Evolutionary conservation across 2,888 invertebrate genomes (phyloP).

Genomic region (Caenorhabditis sp.): DNA sequence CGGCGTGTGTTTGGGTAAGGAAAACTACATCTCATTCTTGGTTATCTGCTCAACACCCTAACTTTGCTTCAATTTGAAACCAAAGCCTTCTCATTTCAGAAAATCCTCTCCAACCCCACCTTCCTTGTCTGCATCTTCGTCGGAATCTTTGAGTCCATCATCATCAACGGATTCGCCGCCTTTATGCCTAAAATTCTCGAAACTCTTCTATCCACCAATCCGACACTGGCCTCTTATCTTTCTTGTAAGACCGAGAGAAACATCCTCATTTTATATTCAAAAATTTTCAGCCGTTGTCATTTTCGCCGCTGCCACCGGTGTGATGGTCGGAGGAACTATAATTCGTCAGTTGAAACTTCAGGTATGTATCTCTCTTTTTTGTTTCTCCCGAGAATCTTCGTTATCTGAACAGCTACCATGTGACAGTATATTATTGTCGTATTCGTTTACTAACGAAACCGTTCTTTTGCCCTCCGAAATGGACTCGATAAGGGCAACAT

Average conservation of each 20-base stretch:
- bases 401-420: background rate
- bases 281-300: constrained; percentile 80
- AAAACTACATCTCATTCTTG: no score
- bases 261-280: background rate
- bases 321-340: constrained; percentile 81
- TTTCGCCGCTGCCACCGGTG: constrained; percentile 82
- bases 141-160: constrained; percentile 82
- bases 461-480: background rate
- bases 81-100: constrained; percentile 58
- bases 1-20: constrained; percentile 74
- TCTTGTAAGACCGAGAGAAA: constrained; percentile 74
- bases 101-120: constrained; percentile 81
- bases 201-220: constrained; percentile 80
- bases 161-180: constrained; percentile 82
- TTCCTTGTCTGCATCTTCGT: constrained; percentile 81
- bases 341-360: constrained; percentile 81
- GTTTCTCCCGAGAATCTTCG: background rate
- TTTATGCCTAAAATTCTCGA: constrained; percentile 83
- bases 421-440: background rate
- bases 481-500: constrained; percentile 12
- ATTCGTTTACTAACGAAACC: background rate
- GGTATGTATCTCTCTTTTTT: constrained; percentile 52
- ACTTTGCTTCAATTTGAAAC: no score
- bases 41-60: no score
- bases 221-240: constrained; percentile 80